phyloP scores from a whole-genome alignment of 1,140 invertebrate species.

The Matsumurasca onukii region DNA sequence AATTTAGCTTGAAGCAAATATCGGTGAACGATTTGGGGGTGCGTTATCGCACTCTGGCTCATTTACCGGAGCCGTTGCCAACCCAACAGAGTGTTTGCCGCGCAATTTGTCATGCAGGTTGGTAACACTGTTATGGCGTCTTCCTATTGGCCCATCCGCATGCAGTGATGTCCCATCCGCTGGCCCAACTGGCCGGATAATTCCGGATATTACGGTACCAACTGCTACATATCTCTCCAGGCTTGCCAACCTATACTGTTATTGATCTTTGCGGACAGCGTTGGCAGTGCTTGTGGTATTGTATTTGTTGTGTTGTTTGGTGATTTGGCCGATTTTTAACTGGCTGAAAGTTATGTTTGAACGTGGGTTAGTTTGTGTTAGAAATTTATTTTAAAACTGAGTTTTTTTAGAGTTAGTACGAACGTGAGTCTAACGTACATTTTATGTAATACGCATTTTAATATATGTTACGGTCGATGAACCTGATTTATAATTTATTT shows the following conservation, averaged over 20 bases:
- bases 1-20: conserved; percentile 16
- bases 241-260: neutral
- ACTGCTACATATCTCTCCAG: conserved; percentile 5
- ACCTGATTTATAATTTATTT: no score
- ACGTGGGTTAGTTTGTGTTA: no score
- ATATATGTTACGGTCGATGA: no score
- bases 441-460: no score
- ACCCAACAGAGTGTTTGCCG: conserved; percentile 25
- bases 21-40: neutral
- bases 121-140: conserved; percentile 19
- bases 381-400: no score
- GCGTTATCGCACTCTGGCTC: conserved; percentile 16
- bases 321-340: no score
- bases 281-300: no score
- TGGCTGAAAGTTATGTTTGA: no score
- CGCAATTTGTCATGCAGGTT: conserved; percentile 25
- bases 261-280: neutral
- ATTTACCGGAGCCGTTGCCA: conserved; percentile 14
- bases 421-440: no score
- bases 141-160: conserved; percentile 25
- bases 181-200: conserved; percentile 22
- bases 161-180: conserved; percentile 22
- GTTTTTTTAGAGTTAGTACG: no score
- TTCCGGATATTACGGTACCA: conserved; percentile 17
- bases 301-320: no score